Evolutionary conservation across 2,113 vertebrate species (phyloP).

Genomic region (Larimichthys polyactis): DNA sequence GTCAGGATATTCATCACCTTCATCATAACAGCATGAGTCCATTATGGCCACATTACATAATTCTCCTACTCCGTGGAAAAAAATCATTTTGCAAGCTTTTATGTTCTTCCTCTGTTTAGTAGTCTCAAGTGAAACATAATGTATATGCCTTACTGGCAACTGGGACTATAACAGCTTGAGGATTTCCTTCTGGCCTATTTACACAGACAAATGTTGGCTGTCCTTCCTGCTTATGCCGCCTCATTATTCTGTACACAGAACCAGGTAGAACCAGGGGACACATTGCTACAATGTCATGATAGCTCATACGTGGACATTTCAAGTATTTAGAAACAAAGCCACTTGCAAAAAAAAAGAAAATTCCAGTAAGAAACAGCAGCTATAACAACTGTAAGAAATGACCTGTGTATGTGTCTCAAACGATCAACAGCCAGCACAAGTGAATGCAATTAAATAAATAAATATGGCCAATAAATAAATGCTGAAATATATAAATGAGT

Average conservation of each 20-base stretch:
- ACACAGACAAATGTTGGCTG: slow-evolving; percentile 25
- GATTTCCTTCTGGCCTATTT: slow-evolving; percentile 50
- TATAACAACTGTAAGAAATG: too few relatives aligned
- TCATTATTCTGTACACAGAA: background rate
- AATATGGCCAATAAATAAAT: too few relatives aligned
- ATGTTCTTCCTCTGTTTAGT: slow-evolving; percentile 8
- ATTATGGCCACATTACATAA: slow-evolving; percentile 38
- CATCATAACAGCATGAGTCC: slow-evolving; percentile 37
- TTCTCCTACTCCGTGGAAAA: slow-evolving; percentile 18
- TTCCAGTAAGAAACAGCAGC: too few relatives aligned
- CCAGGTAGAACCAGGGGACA: background rate
- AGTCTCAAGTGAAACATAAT: slow-evolving; percentile 21
- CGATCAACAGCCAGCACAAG: too few relatives aligned
- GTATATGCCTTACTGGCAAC: slow-evolving; percentile 20
- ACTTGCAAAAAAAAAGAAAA: too few relatives aligned
- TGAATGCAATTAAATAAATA: too few relatives aligned
- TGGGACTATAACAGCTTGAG: slow-evolving; percentile 34
- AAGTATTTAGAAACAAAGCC: too few relatives aligned
- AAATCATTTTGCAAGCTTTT: slow-evolving; percentile 18
- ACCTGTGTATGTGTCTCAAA: too few relatives aligned
- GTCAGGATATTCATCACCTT: slow-evolving; percentile 36
- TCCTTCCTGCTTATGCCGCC: slow-evolving; percentile 34
- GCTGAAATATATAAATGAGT: too few relatives aligned
- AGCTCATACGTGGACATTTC: too few relatives aligned
- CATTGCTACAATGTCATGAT: too few relatives aligned